Base-by-base conservation (phyloP, 2,113 vertebrate genomes). In the Periophthalmodon schlosseri region DNA sequence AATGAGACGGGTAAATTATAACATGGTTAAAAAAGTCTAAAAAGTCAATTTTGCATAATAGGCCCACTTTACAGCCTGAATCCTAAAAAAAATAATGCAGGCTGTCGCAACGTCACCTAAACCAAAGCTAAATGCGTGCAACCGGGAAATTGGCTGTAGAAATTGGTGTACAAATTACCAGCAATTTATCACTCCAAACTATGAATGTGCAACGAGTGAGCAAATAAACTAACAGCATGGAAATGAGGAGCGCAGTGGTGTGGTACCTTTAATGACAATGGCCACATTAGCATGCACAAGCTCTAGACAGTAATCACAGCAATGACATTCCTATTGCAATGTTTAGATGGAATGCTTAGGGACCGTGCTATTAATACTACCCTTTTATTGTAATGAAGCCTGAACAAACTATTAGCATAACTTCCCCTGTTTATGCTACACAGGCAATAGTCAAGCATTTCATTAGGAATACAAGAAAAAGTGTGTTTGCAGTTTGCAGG, bases 181-280 rank as follows among this genome's bases (percentile, higher is more conserved):
- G 28, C 15, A n/a, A 44, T 23, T 68, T 68, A 14, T 68, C 65
- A 68, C 12, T 49, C 65, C 14, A 24, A 74, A 46, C 16, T 33
- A 14, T 24, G 44, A 67, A 23, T 24, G 50, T n/a, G 64, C 20
- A 12, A 68, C 3, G 18, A 20, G 16, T 47, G 36, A 74, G 34
- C 52, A 61, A 50, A 61, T 49, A 60, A 60, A 50, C 36, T 11
- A 70, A 23, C 67, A 28, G 50, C 24, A 57, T 16, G 52, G 34
- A 56, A 70, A 74, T 24, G n/a, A 28, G n/a, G 65, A 66, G n/a
- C 18, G 24, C 52, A n/a, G 34, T 6, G 1, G 47, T 69, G 52
- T 73, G 66, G 52, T 61, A 39, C 56, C 49, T 63, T 34, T 50
- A 69, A 52, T 66, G 73, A 75, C 52, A 60, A 21, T 60, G 36